phyloP scores from a whole-genome alignment of 2,888 invertebrate genomes.

The Dinocampus coccinellae region DNA sequence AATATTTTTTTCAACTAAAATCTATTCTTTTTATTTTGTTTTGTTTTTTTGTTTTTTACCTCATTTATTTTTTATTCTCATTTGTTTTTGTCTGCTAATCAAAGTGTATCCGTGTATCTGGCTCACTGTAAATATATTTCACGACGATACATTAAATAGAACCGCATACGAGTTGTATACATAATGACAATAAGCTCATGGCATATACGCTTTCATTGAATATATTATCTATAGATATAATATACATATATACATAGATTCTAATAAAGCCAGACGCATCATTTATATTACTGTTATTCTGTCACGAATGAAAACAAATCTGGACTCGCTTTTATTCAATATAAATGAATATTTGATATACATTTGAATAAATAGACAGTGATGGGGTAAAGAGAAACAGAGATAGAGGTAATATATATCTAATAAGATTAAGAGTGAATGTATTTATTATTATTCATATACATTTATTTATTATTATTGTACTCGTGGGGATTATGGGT shows the following conservation, averaged over 20 bases:
- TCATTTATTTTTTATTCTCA: background rate
- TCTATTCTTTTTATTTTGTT: too few relatives aligned
- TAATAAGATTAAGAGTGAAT: background rate
- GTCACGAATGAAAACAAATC: background rate
- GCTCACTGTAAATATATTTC: background rate
- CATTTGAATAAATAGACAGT: too few relatives aligned
- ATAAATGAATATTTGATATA: background rate
- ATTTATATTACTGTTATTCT: background rate
- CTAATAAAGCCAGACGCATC: conserved; percentile 7
- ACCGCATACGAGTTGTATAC: background rate
- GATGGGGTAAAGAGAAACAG: too few relatives aligned
- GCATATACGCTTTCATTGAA: background rate
- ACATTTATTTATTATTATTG: too few relatives aligned
- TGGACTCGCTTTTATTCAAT: background rate
- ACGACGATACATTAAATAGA: background rate
- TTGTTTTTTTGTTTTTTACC: too few relatives aligned
- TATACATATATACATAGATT: background rate
- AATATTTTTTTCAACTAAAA: too few relatives aligned
- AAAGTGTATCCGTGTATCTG: background rate
- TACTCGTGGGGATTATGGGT: too few relatives aligned
- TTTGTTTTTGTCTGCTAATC: background rate
- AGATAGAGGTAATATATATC: background rate
- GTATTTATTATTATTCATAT: too few relatives aligned
- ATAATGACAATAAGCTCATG: background rate
- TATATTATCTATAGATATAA: too few relatives aligned